Percentiles rank a stretch among this genome's conserved stretches.
Evolutionary conservation across 2,797 vertebrate species (phyloP).

Genomic region (Enteromius viviparus): DNA sequence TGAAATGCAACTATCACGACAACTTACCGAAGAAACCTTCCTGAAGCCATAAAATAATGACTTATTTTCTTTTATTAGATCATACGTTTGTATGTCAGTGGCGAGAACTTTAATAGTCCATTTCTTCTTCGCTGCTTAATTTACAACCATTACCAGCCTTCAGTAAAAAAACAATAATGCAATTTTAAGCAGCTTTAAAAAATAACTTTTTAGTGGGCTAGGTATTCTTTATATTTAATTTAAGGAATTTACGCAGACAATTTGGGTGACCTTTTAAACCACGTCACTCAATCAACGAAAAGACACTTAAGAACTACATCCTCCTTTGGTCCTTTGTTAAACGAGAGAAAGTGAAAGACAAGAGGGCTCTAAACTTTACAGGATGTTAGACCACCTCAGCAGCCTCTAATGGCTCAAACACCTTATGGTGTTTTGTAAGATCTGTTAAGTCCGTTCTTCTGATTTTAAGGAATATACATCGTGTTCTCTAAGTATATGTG

Average conservation of each 20-base stretch:
- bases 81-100: not conserved
- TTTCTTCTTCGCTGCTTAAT: conserved; percentile 10
- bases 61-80: conserved; percentile 8
- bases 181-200: not conserved
- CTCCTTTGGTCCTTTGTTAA: conserved; percentile 64
- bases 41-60: conserved; percentile 2
- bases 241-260: conserved; percentile 36
- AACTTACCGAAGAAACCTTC: not conserved
- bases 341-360: conserved; percentile 73
- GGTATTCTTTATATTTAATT: conserved; percentile 9
- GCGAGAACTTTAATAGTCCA: not conserved
- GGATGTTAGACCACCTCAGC: conserved; percentile 65
- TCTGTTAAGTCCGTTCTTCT: conserved; percentile 48
- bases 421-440: conserved; percentile 69
- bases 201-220: not conserved
- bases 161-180: not conserved
- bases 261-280: conserved; percentile 34
- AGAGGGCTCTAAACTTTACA: conserved; percentile 77
- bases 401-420: conserved; percentile 68
- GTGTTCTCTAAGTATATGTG: not conserved
- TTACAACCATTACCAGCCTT: not conserved
- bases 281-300: conserved; percentile 45
- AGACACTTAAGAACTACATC: conserved; percentile 40
- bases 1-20: not conserved
- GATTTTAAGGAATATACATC: conserved; percentile 51